These are phyloP conservation scores for Leptinotarsa rubiginosa DNA, from an alignment of 2,888 invertebrate genomes.

Conservation along the genomic window DNA sequence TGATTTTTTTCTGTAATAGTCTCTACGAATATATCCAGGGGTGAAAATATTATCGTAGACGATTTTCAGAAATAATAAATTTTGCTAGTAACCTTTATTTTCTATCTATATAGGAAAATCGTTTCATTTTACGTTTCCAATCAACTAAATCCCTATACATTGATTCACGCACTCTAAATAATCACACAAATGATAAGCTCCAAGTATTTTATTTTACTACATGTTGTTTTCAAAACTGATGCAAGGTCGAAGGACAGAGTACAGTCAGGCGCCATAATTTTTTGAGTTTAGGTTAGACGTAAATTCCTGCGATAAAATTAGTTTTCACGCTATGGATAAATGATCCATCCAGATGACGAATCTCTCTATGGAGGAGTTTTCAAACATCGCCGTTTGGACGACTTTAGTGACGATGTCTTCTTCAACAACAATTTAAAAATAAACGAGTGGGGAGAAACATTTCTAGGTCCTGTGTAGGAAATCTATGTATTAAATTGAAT, in stretches of 20 bases:
- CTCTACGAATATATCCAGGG: too few relatives aligned
- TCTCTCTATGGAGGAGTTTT: neutral
- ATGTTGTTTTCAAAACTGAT: slow-evolving; percentile 13
- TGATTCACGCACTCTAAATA: neutral
- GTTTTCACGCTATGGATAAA: neutral
- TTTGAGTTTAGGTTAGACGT: neutral
- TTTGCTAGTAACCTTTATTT: neutral
- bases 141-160: neutral
- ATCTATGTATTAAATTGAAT: too few relatives aligned
- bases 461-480: too few relatives aligned
- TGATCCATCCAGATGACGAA: neutral
- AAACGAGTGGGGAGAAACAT: too few relatives aligned
- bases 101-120: neutral
- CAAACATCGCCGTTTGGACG: too few relatives aligned
- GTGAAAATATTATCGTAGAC: too few relatives aligned
- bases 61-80: too few relatives aligned
- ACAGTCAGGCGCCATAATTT: slow-evolving; percentile 13
- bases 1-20: too few relatives aligned
- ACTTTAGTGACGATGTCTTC: too few relatives aligned
- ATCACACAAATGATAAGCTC: neutral
- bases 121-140: too few relatives aligned
- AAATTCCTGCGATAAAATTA: slow-evolving; percentile 9
- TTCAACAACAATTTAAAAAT: too few relatives aligned
- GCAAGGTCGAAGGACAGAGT: neutral
- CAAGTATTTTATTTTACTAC: neutral